These are phyloP conservation scores for Saguinus imperator DNA, from an alignment of 2,113 vertebrate genomes.

Conservation along the genomic window DNA sequence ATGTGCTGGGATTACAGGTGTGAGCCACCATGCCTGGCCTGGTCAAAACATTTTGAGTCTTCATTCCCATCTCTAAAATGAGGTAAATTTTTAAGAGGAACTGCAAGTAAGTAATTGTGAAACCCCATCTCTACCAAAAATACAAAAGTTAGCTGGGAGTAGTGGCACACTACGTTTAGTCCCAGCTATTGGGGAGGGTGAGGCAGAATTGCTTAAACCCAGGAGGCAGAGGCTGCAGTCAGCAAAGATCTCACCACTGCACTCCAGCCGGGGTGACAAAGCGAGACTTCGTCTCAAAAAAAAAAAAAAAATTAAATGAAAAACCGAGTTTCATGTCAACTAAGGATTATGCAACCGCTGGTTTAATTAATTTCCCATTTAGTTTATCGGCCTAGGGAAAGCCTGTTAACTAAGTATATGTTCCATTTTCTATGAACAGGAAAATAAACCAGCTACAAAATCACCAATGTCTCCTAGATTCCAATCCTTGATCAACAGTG, in stretches of 20 bases:
- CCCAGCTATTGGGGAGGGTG: too few species aligned
- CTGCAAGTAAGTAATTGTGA: neutral
- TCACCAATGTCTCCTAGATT: neutral
- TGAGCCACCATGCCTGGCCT: too few species aligned
- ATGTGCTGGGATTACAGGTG: too few species aligned
- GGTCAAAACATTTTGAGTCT: neutral
- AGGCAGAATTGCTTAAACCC: too few species aligned
- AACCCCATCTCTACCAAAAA: too few species aligned
- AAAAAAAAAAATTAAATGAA: neutral
- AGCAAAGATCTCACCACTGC: too few species aligned
- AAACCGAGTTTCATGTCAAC: neutral
- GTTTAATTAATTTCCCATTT: conserved; percentile 37
- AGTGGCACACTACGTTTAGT: too few species aligned
- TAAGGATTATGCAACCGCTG: neutral
- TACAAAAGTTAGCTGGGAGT: too few species aligned
- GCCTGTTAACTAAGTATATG: neutral
- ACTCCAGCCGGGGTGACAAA: too few species aligned
- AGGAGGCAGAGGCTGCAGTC: too few species aligned
- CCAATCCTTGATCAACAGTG: neutral
- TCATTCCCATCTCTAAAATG: neutral
- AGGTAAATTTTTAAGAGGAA: neutral
- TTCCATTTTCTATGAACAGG: neutral
- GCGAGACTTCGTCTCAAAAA: too few species aligned
- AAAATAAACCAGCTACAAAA: neutral
- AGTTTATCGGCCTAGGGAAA: neutral